phyloP scores from a whole-genome alignment of 2,113 vertebrate genomes.

The Canis aureus region DNA sequence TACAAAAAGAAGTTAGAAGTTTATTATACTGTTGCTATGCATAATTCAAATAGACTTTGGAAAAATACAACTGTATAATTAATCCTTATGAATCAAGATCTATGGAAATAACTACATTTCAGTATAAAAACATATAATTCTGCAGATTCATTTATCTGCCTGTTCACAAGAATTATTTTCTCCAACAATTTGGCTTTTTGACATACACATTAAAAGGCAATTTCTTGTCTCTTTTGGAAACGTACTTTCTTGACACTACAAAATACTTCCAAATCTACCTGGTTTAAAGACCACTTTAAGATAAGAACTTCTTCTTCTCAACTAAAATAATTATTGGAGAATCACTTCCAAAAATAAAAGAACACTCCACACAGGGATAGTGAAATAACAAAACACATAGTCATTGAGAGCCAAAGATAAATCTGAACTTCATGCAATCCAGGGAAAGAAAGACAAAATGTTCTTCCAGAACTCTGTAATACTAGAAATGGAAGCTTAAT shows the following conservation, averaged over 20 bases:
- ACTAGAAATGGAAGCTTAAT: neutral
- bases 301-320: conserved; percentile 32
- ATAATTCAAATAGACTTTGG: conserved; percentile 56
- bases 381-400: conserved; percentile 24
- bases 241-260: conserved; percentile 63
- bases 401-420: neutral
- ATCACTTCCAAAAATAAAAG: conserved; percentile 46
- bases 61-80: conserved; percentile 60
- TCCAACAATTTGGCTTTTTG: conserved; percentile 46
- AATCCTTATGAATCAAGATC: conserved; percentile 32
- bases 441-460: neutral
- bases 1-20: neutral
- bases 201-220: conserved; percentile 62
- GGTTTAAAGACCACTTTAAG: conserved; percentile 61
- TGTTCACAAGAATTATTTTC: conserved; percentile 61
- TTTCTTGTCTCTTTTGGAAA: conserved; percentile 72
- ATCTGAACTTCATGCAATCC: neutral
- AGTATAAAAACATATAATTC: conserved; percentile 28
- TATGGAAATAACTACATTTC: conserved; percentile 64
- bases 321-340: conserved; percentile 37
- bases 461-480: neutral
- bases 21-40: neutral
- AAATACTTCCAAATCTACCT: conserved; percentile 60
- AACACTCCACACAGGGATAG: neutral
- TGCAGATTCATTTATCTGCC: conserved; percentile 40